These are phyloP conservation scores for Leptinotarsa texana DNA, from an alignment of 1,140 invertebrate species.

Conservation along the genomic window DNA sequence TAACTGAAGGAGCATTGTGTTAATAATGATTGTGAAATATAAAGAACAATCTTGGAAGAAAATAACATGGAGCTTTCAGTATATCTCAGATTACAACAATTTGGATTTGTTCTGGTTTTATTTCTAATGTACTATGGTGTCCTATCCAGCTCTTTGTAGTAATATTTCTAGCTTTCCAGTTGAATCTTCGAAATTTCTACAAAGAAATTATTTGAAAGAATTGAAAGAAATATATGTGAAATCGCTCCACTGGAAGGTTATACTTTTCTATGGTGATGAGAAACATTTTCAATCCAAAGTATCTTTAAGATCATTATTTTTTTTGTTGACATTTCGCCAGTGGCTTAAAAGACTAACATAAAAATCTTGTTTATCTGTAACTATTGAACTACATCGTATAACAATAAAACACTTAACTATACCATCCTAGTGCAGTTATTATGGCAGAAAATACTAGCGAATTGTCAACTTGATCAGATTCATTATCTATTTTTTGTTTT, in stretches of 20 bases:
- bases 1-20: no score
- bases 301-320: conserved; percentile 23
- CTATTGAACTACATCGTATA: conserved; percentile 34
- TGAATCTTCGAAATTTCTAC: background rate
- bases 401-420: conserved; percentile 32
- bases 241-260: background rate
- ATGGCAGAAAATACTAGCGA: conserved; percentile 28
- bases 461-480: conserved; percentile 21
- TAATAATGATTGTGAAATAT: no score
- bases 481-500: conserved; percentile 7
- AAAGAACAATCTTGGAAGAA: no score
- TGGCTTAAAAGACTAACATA: conserved; percentile 32
- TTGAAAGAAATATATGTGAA: background rate
- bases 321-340: conserved; percentile 27
- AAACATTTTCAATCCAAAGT: conserved; percentile 27
- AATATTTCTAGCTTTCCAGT: no score
- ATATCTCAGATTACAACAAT: no score
- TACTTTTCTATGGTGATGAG: conserved; percentile 9
- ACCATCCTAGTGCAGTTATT: conserved; percentile 29
- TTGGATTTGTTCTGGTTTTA: no score
- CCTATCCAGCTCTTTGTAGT: no score
- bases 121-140: no score
- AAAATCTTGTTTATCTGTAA: conserved; percentile 39
- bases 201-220: conserved; percentile 4
- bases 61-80: no score